These are phyloP conservation scores for Delichon dasypus DNA, from an alignment of 2,797 vertebrate species.

Conservation along the genomic window DNA sequence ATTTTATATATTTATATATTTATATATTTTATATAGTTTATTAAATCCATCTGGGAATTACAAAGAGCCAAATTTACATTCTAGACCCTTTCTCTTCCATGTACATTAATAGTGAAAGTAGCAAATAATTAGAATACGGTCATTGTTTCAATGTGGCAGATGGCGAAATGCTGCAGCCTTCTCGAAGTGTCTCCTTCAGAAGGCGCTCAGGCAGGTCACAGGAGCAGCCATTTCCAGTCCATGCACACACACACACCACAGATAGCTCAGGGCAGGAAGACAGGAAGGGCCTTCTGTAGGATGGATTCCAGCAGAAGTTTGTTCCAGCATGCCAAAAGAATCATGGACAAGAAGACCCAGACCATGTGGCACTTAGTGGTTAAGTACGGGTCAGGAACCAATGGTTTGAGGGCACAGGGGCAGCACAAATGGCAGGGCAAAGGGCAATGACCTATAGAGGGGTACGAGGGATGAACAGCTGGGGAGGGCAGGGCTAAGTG, in stretches of 20 bases:
- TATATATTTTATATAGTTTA: not conserved
- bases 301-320: not conserved
- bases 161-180: not conserved
- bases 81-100: not conserved
- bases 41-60: not conserved
- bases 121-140: not conserved
- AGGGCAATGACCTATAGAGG: no score
- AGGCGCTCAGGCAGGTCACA: fast-evolving
- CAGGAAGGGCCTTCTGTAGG: not conserved
- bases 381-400: no score
- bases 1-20: not conserved
- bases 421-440: no score
- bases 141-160: not conserved
- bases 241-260: not conserved
- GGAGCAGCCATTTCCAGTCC: not conserved
- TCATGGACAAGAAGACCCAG: no score
- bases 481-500: no score
- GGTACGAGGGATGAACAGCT: no score
- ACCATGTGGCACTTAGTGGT: no score
- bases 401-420: no score
- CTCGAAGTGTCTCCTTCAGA: not conserved
- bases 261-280: not conserved
- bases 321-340: no score
- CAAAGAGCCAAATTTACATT: not conserved
- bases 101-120: not conserved